A percentile compares a stretch with the other conserved stretches of the same genome.
phyloP scores from a whole-genome alignment of 2,888 invertebrate genomes.

The Eremobia ochroleuca region DNA sequence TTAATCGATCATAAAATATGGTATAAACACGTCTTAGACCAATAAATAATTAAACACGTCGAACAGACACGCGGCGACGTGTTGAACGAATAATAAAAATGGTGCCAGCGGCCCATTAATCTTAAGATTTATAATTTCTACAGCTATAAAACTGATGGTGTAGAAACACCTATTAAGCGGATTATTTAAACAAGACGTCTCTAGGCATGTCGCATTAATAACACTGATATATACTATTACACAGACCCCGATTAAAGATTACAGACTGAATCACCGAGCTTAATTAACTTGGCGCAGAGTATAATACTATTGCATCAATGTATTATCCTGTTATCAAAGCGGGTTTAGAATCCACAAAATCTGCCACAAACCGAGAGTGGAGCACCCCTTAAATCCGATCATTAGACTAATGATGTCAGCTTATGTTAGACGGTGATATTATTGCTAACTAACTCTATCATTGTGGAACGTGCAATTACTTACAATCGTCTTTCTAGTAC shows the following conservation, averaged over 20 bases:
- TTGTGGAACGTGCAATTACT: conserved; percentile 73
- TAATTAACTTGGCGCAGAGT: conserved; percentile 57
- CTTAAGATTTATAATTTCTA: conserved; percentile 66
- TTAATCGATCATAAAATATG: conserved; percentile 80
- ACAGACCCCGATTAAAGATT: conserved; percentile 59
- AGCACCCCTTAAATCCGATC: conserved; percentile 75
- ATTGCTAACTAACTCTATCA: conserved; percentile 83
- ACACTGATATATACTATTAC: conserved; percentile 54
- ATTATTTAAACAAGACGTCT: conserved; percentile 61
- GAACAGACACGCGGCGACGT: conserved; percentile 70
- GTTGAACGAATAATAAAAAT: conserved; percentile 70
- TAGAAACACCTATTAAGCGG: conserved; percentile 60
- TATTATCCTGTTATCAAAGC: conserved; percentile 59
- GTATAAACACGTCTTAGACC: conserved; percentile 77
- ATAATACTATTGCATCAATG: conserved; percentile 54
- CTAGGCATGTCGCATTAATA: conserved; percentile 49
- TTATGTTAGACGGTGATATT: conserved; percentile 81
- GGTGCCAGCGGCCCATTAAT: conserved; percentile 53
- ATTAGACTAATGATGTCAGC: conserved; percentile 81
- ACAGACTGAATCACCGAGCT: conserved; percentile 46
- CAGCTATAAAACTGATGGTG: conserved; percentile 56
- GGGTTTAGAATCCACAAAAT: conserved; percentile 66
- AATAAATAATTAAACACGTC: conserved; percentile 77
- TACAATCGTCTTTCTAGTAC: conserved; percentile 54
- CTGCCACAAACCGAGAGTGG: conserved; percentile 61